Evolutionary conservation across 2,888 invertebrate genomes (phyloP), one percentile per base, ranked within the genome.

Genomic region (Apodemia duryi): DNA sequence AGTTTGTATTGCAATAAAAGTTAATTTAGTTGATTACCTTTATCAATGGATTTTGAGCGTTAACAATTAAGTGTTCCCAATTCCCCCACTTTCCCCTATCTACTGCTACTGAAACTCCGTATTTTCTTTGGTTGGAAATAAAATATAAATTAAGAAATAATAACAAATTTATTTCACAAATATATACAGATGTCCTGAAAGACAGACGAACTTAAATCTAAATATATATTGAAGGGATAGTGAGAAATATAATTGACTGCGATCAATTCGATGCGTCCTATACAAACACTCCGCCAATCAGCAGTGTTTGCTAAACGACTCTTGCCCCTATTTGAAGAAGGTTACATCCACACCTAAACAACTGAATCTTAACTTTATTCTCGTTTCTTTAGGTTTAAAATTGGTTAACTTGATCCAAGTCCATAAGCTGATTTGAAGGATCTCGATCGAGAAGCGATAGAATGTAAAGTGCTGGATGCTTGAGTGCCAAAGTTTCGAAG

Each of bases 241-340:
- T 21, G 49, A n/a, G 54, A 10, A 54, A 29, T 54, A 54, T 54
- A 54, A 54, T 54, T 54, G 54, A 54, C 29, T 29, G 54, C 28
- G 54, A 29, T 29, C 54, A 54, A 29, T 29, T 54, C 29, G 54
- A 54, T 54, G 29, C 54, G 54, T 54, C 29, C 54, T 54, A 54
- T 11, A 54, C 54, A 54, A 54, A 54, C 54, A 54, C 54, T 29
- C 54, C 54, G 9, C 54, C 54, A 54, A 54, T 54, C 54, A 54
- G 5, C 5, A 54, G 54, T 54, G 54, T 54, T 54, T 54, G 54
- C 54, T 54, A 54, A 54, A 54, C 29, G 54, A 29, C 29, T 54
- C 29, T 29, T 28, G 28, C 29, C 28, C 54, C 54, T 11, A 29
- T 29, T 11, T 7, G 3, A 54, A 54, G n/a, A 9, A 54, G 54